Base-by-base conservation (phyloP, 2,888 invertebrate genomes). In the Heteropelma amictum region DNA sequence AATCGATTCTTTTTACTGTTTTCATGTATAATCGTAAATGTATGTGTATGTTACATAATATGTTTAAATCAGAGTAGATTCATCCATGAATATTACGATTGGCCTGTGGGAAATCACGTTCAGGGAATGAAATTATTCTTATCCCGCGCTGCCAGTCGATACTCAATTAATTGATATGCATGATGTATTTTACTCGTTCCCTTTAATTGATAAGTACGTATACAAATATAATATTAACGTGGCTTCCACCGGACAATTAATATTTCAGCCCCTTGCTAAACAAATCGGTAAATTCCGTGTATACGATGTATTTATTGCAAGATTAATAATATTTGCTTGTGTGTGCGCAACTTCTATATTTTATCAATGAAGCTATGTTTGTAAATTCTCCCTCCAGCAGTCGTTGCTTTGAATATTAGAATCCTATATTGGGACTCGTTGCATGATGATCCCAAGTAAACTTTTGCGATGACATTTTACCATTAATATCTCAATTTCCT, bases 41-140 rank as follows among this genome's bases (percentile, higher is more conserved):
- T 12, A 30, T n/a, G 1, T 4, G 19, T 40, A 10, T 40, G 23
- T n/a, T 33, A 19, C 12, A 38, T 38, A 21, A 14, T 26, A 40
- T 10, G 23, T 35, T 40, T 5, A 28, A 38, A 17, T 33, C 19
- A 1, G 10, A 4, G 40, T 26, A 23, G 35, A 38, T 49, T 26
- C 53, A 60, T 38, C 14, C 74, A 75, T 75, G 67, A 71, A 75
- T 71, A 75, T 75, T 75, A 56, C 35, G 42, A 51, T 26, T 14
- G 28, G 35, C 71, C 71, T 71, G 58, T 75, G 71, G 72, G 72
- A 76, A 76, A 76, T 76, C 76, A 72, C 38, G 65, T 38, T 45
- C 58, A n/a, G 35, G 26, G 42, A 76, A 72, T 76, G 56, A 71
- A 75, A 71, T 75, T 75, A 75, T 71, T 75, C 56, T 63, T 75